Evolutionary conservation across 2,888 invertebrate species (phyloP), one percentile per base, ranked within the genome.

Genomic region (Disparrhopalites patrizii): DNA sequence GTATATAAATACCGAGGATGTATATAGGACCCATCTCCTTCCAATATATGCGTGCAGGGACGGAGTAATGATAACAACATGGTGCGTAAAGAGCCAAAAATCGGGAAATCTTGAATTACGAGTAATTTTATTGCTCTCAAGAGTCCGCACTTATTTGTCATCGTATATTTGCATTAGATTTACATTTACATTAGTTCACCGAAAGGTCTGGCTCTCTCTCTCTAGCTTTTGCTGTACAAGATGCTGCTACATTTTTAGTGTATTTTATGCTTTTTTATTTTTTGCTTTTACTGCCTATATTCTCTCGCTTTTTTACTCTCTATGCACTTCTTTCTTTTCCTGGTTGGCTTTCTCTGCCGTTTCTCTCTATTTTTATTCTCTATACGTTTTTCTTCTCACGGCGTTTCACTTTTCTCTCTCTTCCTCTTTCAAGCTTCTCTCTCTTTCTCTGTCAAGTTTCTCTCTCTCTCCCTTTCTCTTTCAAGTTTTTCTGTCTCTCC

Each of bases 111-210:
- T 23, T 47, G 23, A 47, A 47, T 47, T 47, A 23, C 47, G 47
- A 47, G 47, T 47, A 47, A 23, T 47, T 47, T 47, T 47, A 47
- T 47, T 20, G 25, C 23, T 47, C 47, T 47, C 47, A 47, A 47
- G 25, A 25, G 47, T 25, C 47, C 23, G 15, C 47, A 47, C 25
- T 47, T 47, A 47, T 47, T 47, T 47, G 47, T 47, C 47, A 25
- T 47, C 47, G 25, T 47, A 47, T 47, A 47, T 47, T 47, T 47
- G 47, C 47, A 47, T 47, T 47, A 47, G 47, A 23, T 47, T 47
- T 47, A n/a, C 7, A 47, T 47, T 47, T 47, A 25, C 47, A 47
- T 47, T 47, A 47, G 47, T 20, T 10, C 15, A 36, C 36, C n/a
- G n/a, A n/a, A 47, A 23, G 3, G 47, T 47, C 4, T n/a, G n/a